Base-by-base conservation (phyloP, 2,113 vertebrate genomes). In the Poecilia latipinna region DNA sequence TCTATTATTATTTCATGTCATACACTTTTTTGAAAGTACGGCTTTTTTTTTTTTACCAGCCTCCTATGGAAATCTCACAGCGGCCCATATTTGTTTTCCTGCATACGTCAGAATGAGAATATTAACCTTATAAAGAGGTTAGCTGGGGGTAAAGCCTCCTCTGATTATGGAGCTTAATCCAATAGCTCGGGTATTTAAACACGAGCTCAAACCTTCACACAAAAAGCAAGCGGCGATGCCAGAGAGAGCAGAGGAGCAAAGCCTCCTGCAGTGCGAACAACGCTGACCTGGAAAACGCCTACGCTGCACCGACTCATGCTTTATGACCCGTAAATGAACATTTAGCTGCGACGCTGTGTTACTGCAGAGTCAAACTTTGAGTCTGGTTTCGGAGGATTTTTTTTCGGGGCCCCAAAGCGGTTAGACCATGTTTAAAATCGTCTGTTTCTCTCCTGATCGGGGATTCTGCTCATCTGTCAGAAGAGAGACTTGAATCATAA, bases 151-250 rank as follows among this genome's bases (percentile, higher is more conserved):
- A 61, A 75, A 48, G 15, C 57, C 66, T 22, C 66, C 35, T 65
- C 35, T 42, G 48, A 72, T 77, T 75, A 72, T 42, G 13, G 3
- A 62, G 12, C 10, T 15, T 68, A 78, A 75, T 72, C 60, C 8
- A 64, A 11, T 68, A 15, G 71, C 67, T 66, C 3, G 4, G 35
- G 60, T 32, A 66, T 6, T 15, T 74, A 65, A 76, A 61, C 60
- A 32, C 19, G 62, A 33, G 64, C 65, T 63, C 17, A 32, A 32
- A 35, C 51, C 35, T 67, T 70, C 70, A 29, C 26, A 64, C 57
- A 51, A 28, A 37, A 65, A 54, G 61, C 11, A 17, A 72, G 13
- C 6, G 65, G 44, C 15, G 35, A 35, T n/a, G 37, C 12, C 17
- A 35, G 11, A 12, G 32, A 39, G 39, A 29, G 8, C 39, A 28